Evolutionary conservation across 2,888 invertebrate species (phyloP), one percentile per base, ranked within the genome.

Genomic region (Leucoma salicis): DNA sequence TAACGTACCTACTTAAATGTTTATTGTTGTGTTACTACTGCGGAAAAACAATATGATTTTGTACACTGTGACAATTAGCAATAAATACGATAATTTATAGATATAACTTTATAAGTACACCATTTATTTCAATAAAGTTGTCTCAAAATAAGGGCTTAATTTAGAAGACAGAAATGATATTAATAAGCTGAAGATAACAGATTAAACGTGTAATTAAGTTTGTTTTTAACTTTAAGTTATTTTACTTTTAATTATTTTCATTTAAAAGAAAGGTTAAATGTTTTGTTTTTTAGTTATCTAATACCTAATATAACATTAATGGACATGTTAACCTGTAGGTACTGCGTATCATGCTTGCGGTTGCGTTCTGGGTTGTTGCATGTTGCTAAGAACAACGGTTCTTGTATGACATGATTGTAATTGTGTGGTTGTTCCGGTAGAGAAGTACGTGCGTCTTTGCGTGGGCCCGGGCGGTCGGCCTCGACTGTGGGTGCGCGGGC

Each of bases 391-490:
- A 29, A n/a, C 7, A n/a, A 10, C 2, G 14, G 13, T 6, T 35
- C 15, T 6, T 32, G 38, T 48, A 15, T 37, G 34, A 40, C 47
- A 41, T 46, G 40, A 54, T 51, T 37, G 32, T 43, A 55, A 46
- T 31, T 31, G 35, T 49, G 39, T 51, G 52, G 33, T 62, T 70
- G 57, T 67, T 63, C 54, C 52, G 59, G 50, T 82, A 80, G 86
- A 74, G 54, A 78, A 80, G 60, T 67, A 57, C 58, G 84, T 88
- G 64, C 80, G 83, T 3, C 64, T 89, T 54, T 85, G 84, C 56
- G 85, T 88, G 59, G 88, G 88, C 0, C 88, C 88, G 31, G 88
- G 88, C 48, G 88, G 88, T 25, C 76, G 88, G 50, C 88, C 88
- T 42, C 77, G 89, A 48, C 70, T 89, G 31, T 88, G 88, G 88